A percentile compares a stretch with the other conserved stretches of the same genome.
phyloP scores from a whole-genome alignment of 2,797 vertebrate species.

The Telmatherina bonti region DNA sequence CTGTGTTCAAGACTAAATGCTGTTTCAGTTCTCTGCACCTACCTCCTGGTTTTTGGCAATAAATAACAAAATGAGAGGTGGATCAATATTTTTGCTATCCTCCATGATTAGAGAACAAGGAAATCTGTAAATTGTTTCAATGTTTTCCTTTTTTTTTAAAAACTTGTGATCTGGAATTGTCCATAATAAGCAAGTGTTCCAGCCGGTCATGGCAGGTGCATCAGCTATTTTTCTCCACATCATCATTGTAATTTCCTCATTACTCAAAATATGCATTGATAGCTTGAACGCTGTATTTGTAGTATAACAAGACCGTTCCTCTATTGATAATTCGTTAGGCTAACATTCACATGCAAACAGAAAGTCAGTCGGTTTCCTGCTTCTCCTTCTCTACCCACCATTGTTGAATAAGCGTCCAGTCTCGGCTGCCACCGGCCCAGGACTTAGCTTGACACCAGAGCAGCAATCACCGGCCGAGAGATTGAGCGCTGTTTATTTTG shows the following conservation, averaged over 20 bases:
- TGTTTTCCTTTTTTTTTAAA: background rate
- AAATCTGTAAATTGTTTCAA: too few relatives aligned
- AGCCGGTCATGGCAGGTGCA: background rate
- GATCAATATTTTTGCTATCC: too few relatives aligned
- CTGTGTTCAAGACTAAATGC: too few relatives aligned
- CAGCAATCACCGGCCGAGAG: slow-evolving; percentile 78
- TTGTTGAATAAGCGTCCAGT: slow-evolving; percentile 50
- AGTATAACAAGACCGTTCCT: background rate
- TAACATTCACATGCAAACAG: slow-evolving; percentile 1
- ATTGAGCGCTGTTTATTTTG: slow-evolving; percentile 84
- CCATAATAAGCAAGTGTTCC: background rate
- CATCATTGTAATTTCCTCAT: background rate
- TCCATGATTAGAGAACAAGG: background rate
- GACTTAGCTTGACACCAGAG: slow-evolving; percentile 84
- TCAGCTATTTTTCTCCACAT: background rate
- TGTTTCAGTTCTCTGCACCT: background rate
- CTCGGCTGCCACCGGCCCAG: slow-evolving; percentile 70
- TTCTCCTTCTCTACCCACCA: slow-evolving; percentile 47
- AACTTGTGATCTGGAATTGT: background rate
- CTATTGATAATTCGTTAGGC: background rate
- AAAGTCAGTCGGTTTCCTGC: slow-evolving; percentile 14
- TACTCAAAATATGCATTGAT: background rate
- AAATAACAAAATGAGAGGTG: background rate
- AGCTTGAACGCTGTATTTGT: background rate
- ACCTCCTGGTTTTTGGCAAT: background rate